Conservation (phyloP, 2,888 invertebrate genomes). For the Poecilus cupreus region DNA sequence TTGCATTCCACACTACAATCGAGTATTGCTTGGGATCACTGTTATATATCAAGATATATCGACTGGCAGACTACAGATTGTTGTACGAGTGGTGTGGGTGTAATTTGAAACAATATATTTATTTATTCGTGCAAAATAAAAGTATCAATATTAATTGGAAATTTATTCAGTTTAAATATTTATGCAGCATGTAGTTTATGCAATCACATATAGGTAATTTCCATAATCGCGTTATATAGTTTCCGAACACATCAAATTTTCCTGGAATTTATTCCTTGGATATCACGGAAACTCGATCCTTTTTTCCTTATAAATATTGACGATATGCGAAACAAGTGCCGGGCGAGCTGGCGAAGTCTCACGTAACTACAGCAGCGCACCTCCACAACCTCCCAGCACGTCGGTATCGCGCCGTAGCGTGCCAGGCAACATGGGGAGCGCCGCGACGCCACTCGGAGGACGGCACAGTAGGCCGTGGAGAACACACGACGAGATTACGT, state of each 20-base stretch:
- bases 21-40: too few relatives aligned
- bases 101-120: too few relatives aligned
- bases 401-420: too few relatives aligned
- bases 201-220: slow-evolving; percentile 41
- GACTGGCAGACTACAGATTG: too few relatives aligned
- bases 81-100: too few relatives aligned
- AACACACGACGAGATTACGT: slow-evolving; percentile 29
- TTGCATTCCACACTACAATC: too few relatives aligned
- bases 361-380: slow-evolving; percentile 17
- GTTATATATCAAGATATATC: too few relatives aligned
- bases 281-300: slow-evolving; percentile 39
- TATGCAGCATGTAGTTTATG: slow-evolving; percentile 17
- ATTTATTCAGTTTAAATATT: slow-evolving; percentile 30
- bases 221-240: slow-evolving; percentile 41
- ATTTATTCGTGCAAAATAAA: too few relatives aligned
- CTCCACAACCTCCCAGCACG: not conserved
- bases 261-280: slow-evolving; percentile 21
- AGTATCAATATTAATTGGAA: not conserved
- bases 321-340: slow-evolving; percentile 42
- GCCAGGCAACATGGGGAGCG: not conserved
- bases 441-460: not conserved
- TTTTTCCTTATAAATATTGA: slow-evolving; percentile 51
- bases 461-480: slow-evolving; percentile 3
- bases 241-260: slow-evolving; percentile 43
- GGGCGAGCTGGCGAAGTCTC: not conserved